A percentile compares a stretch with the other conserved stretches of the same genome.
Evolutionary conservation across 92 coral and sea anemone genomes (phyloP).

Genomic region (Parazoanthus atlanticus): DNA sequence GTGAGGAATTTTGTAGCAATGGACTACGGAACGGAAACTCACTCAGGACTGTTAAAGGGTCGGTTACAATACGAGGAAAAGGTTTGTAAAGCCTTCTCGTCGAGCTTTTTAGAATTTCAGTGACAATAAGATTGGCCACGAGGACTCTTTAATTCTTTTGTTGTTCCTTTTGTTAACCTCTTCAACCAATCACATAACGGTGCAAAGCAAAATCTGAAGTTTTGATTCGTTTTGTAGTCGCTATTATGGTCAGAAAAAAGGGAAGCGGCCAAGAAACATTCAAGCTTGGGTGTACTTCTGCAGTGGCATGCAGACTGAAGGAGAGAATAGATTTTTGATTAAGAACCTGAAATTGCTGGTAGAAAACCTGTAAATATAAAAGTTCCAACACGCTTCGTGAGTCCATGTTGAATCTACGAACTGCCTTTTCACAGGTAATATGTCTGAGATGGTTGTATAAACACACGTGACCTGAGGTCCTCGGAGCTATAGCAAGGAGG

Average conservation of each 20-base stretch:
- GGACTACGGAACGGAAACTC: background rate
- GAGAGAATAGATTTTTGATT: slow-evolving; percentile 39
- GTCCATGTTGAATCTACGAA: slow-evolving; percentile 27
- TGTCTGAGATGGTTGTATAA: background rate
- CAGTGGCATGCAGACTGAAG: slow-evolving; percentile 33
- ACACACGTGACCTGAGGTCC: slow-evolving; percentile 39
- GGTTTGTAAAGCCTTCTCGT: slow-evolving; percentile 5
- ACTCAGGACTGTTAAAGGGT: background rate
- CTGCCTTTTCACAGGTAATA: slow-evolving; percentile 43
- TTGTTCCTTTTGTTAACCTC: slow-evolving; percentile 71
- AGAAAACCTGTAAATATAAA: slow-evolving; percentile 44
- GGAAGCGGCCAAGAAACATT: background rate
- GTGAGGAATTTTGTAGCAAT: background rate
- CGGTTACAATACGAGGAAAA: background rate
- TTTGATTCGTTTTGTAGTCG: slow-evolving; percentile 38
- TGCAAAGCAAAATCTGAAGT: slow-evolving; percentile 33
- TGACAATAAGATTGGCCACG: slow-evolving; percentile 83
- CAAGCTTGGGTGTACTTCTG: slow-evolving; percentile 25
- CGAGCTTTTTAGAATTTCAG: slow-evolving; percentile 48
- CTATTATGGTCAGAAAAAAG: slow-evolving; percentile 53
- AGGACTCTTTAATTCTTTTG: slow-evolving; percentile 76
- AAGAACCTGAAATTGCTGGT: slow-evolving; percentile 55
- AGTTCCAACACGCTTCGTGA: slow-evolving; percentile 41
- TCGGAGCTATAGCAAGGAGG: background rate
- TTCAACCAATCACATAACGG: slow-evolving; percentile 74